These are phyloP conservation scores for Oscheius sp. DNA, from an alignment of 2,888 invertebrate species.

Conservation along the genomic window DNA sequence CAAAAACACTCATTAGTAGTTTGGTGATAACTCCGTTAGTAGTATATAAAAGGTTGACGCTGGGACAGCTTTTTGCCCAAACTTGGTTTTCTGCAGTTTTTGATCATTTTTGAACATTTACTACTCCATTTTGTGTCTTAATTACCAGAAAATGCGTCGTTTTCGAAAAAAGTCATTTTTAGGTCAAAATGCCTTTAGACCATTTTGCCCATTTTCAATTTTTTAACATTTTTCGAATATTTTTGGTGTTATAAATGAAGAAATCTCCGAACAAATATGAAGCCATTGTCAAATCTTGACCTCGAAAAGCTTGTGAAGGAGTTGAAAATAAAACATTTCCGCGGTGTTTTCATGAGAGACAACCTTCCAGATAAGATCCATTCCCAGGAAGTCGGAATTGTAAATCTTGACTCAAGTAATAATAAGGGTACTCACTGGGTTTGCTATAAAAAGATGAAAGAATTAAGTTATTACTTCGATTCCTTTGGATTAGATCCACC, in stretches of 20 bases:
- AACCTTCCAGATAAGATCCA: slow-evolving; percentile 24
- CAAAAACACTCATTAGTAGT: too few relatives aligned
- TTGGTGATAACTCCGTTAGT: too few relatives aligned
- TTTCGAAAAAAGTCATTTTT: not conserved
- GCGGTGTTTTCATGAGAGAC: slow-evolving; percentile 31
- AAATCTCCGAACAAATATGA: slow-evolving; percentile 14
- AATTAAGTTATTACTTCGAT: slow-evolving; percentile 33
- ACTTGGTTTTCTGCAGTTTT: slow-evolving; percentile 12
- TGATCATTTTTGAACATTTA: slow-evolving; percentile 24
- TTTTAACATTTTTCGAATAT: not conserved
- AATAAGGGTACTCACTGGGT: slow-evolving; percentile 7
- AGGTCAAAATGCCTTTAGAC: not conserved
- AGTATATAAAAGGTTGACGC: slow-evolving; percentile 16
- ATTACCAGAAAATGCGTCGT: not conserved
- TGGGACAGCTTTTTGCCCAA: slow-evolving; percentile 17
- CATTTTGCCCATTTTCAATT: not conserved
- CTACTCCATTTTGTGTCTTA: slow-evolving; percentile 13
- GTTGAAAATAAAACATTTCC: slow-evolving; percentile 33
- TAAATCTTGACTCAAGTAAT: slow-evolving; percentile 29
- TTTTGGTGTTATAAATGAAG: not conserved
- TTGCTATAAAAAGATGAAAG: not conserved
- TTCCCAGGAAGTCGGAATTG: slow-evolving; percentile 30
- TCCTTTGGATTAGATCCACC: too few relatives aligned
- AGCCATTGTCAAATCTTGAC: slow-evolving; percentile 24
- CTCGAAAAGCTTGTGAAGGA: slow-evolving; percentile 31